Evolutionary conservation across 2,888 invertebrate species (phyloP).

Genomic region (Trichacis sp.): DNA sequence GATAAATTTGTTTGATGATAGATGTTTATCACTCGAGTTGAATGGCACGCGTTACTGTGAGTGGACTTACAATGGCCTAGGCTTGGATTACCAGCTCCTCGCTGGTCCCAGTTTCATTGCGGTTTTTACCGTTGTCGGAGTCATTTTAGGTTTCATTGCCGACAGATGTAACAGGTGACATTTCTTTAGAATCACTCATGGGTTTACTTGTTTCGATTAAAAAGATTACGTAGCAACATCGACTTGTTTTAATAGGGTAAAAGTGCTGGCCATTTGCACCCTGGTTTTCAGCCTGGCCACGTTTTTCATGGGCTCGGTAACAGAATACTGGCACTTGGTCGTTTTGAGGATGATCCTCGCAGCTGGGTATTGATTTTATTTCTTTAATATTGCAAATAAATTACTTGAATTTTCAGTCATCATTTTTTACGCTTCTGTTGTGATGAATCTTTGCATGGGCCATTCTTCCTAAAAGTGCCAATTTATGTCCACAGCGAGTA

Average conservation of each 20-base stretch:
- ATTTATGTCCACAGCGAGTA: no score
- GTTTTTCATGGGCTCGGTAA: constrained; percentile 85
- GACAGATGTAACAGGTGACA: constrained; percentile 74
- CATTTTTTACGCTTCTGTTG: no score
- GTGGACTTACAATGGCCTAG: constrained; percentile 94
- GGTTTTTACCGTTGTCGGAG: constrained; percentile 89
- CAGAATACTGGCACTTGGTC: constrained; percentile 91
- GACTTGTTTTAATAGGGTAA: no score
- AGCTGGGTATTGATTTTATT: no score
- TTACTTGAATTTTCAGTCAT: no score
- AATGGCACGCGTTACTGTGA: constrained; percentile 86
- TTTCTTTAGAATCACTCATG: no score
- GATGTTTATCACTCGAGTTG: constrained; percentile 75
- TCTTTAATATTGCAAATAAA: no score
- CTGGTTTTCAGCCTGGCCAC: constrained; percentile 86
- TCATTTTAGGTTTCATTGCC: constrained; percentile 85
- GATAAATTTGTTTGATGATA: constrained; percentile 63
- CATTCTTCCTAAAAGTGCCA: no score
- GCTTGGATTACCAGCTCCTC: constrained; percentile 90
- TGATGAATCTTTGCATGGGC: no score
- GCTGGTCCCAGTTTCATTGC: constrained; percentile 95
- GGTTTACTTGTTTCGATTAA: no score
- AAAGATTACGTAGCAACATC: no score
- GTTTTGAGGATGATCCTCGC: constrained; percentile 88
- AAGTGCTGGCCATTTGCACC: constrained; percentile 82